These are phyloP conservation scores for Conomelus anceps DNA, from an alignment of 2,888 invertebrate species.

Conservation along the genomic window DNA sequence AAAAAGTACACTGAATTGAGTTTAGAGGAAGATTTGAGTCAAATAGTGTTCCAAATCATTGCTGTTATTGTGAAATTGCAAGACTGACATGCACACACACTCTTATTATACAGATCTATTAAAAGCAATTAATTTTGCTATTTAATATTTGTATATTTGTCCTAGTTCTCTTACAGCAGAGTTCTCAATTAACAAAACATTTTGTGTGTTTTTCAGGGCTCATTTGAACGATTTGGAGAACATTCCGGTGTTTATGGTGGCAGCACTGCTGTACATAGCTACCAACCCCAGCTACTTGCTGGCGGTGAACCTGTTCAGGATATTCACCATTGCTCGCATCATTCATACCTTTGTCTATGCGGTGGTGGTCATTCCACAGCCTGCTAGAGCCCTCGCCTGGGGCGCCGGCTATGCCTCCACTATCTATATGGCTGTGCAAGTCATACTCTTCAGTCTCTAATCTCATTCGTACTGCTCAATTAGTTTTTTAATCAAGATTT, in stretches of 20 bases:
- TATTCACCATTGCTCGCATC: conserved; percentile 51
- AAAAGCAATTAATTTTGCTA: too few species aligned
- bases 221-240: conserved; percentile 68
- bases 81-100: too few species aligned
- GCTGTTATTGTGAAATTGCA: too few species aligned
- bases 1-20: too few species aligned
- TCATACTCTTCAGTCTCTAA: neutral
- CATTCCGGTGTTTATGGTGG: conserved; percentile 56
- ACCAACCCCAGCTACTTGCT: conserved; percentile 49
- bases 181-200: conserved; percentile 12
- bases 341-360: conserved; percentile 60
- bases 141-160: too few species aligned
- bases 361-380: conserved; percentile 54
- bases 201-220: conserved; percentile 46
- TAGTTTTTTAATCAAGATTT: too few species aligned
- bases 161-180: too few species aligned
- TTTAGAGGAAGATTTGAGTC: too few species aligned
- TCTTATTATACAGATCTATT: too few species aligned
- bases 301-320: conserved; percentile 51
- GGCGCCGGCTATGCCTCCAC: conserved; percentile 43
- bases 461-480: too few species aligned
- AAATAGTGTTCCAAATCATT: too few species aligned
- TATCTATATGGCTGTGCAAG: conserved; percentile 45
- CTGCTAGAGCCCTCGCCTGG: conserved; percentile 47
- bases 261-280: conserved; percentile 54